These are phyloP conservation scores for Gobio gobio DNA, from an alignment of 2,113 vertebrate genomes.

Conservation along the genomic window DNA sequence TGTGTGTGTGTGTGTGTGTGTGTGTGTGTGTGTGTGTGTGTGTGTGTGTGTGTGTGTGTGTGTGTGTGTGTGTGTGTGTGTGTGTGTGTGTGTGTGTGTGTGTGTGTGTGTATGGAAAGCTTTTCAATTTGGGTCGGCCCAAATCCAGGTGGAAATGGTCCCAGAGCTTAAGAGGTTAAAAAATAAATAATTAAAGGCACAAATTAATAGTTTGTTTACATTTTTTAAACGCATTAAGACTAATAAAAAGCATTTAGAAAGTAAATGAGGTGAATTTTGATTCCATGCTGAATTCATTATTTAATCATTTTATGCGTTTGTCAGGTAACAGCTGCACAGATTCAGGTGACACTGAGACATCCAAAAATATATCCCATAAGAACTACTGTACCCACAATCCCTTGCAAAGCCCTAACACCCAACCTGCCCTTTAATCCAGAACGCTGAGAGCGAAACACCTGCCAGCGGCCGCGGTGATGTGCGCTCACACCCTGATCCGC, in stretches of 20 bases:
- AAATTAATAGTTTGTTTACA: too few relatives aligned
- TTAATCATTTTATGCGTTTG: neutral
- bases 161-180: neutral
- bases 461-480: slow-evolving; percentile 37
- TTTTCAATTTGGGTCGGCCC: too few relatives aligned
- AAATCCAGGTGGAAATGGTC: too few relatives aligned
- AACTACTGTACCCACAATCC: slow-evolving; percentile 47
- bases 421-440: neutral
- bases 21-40: too few relatives aligned
- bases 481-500: slow-evolving; percentile 52
- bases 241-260: neutral
- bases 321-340: slow-evolving; percentile 4
- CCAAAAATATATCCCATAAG: neutral
- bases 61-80: too few relatives aligned
- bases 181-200: neutral
- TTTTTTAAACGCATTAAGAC: neutral
- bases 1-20: too few relatives aligned
- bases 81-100: too few relatives aligned
- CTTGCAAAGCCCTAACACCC: neutral
- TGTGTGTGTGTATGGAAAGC: too few relatives aligned
- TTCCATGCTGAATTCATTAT: too few relatives aligned
- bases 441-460: slow-evolving; percentile 53
- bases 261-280: neutral
- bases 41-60: too few relatives aligned
- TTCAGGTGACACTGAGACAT: neutral